Percentiles rank a stretch among this genome's conserved stretches.
Conservation (phyloP, 1,140 invertebrate species). For the Formica exsecta region DNA sequence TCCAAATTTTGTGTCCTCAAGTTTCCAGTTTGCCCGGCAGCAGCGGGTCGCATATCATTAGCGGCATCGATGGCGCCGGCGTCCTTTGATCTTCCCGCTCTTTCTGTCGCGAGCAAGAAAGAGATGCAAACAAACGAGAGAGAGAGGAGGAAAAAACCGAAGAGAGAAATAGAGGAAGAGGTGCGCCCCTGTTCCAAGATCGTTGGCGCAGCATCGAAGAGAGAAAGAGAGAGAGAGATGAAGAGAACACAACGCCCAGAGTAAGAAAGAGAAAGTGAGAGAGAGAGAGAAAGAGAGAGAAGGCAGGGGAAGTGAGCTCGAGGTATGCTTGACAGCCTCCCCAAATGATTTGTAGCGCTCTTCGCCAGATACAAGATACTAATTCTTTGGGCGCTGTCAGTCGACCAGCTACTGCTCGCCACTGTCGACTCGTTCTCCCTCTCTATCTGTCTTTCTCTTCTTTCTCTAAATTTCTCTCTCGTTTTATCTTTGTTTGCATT, state of each 20-base stretch:
- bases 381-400: constrained; percentile 76
- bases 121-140: constrained; percentile 23
- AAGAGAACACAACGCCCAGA: not conserved
- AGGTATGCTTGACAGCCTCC: constrained; percentile 71
- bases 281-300: constrained; percentile 14
- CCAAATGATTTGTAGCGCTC: constrained; percentile 77
- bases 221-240: constrained; percentile 6
- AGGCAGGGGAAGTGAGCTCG: constrained; percentile 14
- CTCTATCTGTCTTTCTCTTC: not conserved
- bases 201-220: constrained; percentile 23
- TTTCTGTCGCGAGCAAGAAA: constrained; percentile 38
- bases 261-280: not conserved
- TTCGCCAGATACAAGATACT: constrained; percentile 75
- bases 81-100: constrained; percentile 70
- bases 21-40: constrained; percentile 45
- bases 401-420: constrained; percentile 73
- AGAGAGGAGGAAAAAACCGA: constrained; percentile 45
- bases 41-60: constrained; percentile 74
- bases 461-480: not conserved
- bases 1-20: constrained; percentile 50
- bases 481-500: constrained; percentile 59
- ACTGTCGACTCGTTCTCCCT: constrained; percentile 39
- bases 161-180: constrained; percentile 43
- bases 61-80: constrained; percentile 54
- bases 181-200: constrained; percentile 21